These are phyloP conservation scores for Aspidoscelis tigris DNA, from an alignment of 2,113 vertebrate species.

Conservation along the genomic window DNA sequence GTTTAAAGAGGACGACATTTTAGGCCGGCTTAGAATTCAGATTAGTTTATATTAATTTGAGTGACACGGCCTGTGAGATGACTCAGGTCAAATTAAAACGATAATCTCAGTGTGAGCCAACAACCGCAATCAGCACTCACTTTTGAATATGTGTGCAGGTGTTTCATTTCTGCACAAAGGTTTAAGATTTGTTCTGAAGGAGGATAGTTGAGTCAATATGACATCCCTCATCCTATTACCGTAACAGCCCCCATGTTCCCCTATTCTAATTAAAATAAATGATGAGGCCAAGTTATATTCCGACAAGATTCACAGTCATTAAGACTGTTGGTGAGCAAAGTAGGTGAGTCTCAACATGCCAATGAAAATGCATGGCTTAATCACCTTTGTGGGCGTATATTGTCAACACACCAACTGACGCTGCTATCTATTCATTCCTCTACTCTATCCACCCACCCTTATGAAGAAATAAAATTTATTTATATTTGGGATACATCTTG, in stretches of 20 bases:
- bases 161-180: not conserved
- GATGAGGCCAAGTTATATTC: not conserved
- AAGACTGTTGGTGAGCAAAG: not conserved
- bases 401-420: slow-evolving; percentile 39
- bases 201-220: not conserved
- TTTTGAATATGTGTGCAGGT: not conserved
- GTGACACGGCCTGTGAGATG: too few species aligned
- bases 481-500: slow-evolving; percentile 29
- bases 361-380: slow-evolving; percentile 46
- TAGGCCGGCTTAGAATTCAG: too few species aligned
- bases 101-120: too few species aligned
- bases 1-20: too few species aligned
- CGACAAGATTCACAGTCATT: not conserved
- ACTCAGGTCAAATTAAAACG: too few species aligned
- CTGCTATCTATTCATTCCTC: slow-evolving; percentile 41
- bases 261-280: slow-evolving; percentile 10
- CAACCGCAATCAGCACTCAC: not conserved
- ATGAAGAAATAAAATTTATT: slow-evolving; percentile 51
- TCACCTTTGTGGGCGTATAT: slow-evolving; percentile 24
- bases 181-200: not conserved
- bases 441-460: slow-evolving; percentile 51
- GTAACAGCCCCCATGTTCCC: not conserved
- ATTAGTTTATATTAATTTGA: too few species aligned
- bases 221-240: not conserved
- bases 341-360: slow-evolving; percentile 25